Conservation (phyloP, 2,888 invertebrate genomes). For the Aricia artaxerxes region DNA sequence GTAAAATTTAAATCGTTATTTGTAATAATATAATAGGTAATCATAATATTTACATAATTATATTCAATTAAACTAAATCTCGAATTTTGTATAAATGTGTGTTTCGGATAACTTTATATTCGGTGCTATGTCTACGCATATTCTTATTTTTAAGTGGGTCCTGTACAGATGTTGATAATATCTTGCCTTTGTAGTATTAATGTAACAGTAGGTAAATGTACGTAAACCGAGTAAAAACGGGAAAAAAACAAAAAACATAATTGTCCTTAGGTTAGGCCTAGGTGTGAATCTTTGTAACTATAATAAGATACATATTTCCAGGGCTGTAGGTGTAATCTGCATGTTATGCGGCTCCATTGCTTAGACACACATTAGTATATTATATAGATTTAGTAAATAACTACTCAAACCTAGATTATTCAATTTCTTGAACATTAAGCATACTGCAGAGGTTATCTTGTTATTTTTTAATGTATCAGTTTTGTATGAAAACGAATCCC, state of each 20-base stretch:
- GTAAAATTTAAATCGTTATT: background rate
- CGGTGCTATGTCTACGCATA: constrained; percentile 16
- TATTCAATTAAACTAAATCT: background rate
- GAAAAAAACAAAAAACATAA: background rate
- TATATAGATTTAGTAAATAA: background rate
- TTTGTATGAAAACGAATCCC: no score
- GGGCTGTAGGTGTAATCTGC: background rate
- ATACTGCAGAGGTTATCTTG: no score
- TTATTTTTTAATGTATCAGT: no score
- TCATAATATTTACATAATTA: background rate
- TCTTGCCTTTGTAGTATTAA: constrained; percentile 21
- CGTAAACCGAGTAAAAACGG: background rate
- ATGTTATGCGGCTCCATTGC: background rate
- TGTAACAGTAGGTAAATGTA: background rate
- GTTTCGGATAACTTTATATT: constrained; percentile 19
- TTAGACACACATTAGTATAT: background rate
- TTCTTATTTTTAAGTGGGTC: background rate
- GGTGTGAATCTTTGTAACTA: background rate
- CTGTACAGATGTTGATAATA: background rate
- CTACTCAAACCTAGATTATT: no score
- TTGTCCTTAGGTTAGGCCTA: background rate
- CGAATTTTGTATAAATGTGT: constrained; percentile 4
- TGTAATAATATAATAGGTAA: background rate
- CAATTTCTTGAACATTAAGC: no score
- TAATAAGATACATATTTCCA: background rate